These are phyloP conservation scores for Tragelaphus imberbis DNA, from an alignment of 2,113 vertebrate genomes.

Conservation along the genomic window DNA sequence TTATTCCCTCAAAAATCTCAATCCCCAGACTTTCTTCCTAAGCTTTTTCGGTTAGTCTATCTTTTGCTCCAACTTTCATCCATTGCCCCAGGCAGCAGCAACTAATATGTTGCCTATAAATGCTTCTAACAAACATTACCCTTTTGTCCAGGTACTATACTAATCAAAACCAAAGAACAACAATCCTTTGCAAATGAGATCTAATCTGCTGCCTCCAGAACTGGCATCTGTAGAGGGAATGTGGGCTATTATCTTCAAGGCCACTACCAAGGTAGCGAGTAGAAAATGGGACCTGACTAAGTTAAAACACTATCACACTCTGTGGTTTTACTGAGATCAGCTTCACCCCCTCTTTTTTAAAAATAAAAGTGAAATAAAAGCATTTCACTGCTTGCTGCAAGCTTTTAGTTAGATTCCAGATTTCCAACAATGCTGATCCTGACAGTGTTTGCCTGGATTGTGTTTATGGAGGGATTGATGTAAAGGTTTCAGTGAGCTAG, in stretches of 20 bases:
- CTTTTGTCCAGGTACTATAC: background rate
- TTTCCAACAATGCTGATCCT: background rate
- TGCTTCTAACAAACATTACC: background rate
- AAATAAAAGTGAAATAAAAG: background rate
- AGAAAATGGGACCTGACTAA: background rate
- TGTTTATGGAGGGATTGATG: background rate
- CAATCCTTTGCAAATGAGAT: background rate
- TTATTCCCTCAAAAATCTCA: background rate
- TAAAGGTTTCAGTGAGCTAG: background rate
- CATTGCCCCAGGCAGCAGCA: background rate
- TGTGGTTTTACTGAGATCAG: background rate
- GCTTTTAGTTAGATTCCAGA: background rate
- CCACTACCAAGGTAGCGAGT: background rate
- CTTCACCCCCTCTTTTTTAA: background rate
- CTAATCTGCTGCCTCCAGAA: background rate
- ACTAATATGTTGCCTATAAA: background rate
- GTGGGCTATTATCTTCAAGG: background rate
- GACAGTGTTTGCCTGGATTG: background rate
- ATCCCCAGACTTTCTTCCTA: background rate
- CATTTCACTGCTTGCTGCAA: conserved; percentile 5
- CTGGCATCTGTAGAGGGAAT: background rate
- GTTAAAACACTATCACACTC: background rate
- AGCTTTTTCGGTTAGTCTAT: background rate
- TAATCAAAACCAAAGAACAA: background rate
- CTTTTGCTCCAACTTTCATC: background rate